These are phyloP conservation scores for Acromyrmex charruanus DNA, from an alignment of 1,140 invertebrate species.

Conservation along the genomic window DNA sequence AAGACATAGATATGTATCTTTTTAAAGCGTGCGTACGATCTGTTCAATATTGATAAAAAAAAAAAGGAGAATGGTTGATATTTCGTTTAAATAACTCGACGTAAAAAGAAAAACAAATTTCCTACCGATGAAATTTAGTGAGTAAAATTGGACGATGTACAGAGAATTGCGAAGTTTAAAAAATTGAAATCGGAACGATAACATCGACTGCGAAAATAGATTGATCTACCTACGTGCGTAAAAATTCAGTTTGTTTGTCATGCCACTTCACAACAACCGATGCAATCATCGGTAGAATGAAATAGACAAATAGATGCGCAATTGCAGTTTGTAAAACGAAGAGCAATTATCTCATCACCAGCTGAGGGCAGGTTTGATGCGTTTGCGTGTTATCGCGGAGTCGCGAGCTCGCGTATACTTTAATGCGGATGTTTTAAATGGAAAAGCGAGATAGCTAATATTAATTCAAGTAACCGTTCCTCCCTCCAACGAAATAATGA, in stretches of 20 bases:
- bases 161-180: slow-evolving; percentile 40
- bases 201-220: slow-evolving; percentile 51
- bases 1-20: neutral
- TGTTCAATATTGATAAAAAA: neutral
- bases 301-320: slow-evolving; percentile 57
- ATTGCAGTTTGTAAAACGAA: slow-evolving; percentile 30
- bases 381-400: slow-evolving; percentile 33
- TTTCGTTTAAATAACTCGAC: slow-evolving; percentile 26
- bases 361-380: slow-evolving; percentile 25
- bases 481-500: neutral
- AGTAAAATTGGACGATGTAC: slow-evolving; percentile 31
- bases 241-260: slow-evolving; percentile 55
- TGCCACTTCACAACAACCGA: slow-evolving; percentile 35
- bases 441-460: slow-evolving; percentile 33
- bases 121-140: slow-evolving; percentile 44
- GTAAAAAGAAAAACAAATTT: slow-evolving; percentile 31
- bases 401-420: slow-evolving; percentile 8
- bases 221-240: slow-evolving; percentile 46
- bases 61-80: neutral
- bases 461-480: slow-evolving; percentile 10
- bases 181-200: slow-evolving; percentile 55
- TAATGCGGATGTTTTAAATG: slow-evolving; percentile 33
- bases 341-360: slow-evolving; percentile 43
- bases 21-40: neutral
- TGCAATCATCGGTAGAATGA: slow-evolving; percentile 54